phyloP scores from a whole-genome alignment of 2,797 vertebrate genomes.

The Anguilla marmorata region DNA sequence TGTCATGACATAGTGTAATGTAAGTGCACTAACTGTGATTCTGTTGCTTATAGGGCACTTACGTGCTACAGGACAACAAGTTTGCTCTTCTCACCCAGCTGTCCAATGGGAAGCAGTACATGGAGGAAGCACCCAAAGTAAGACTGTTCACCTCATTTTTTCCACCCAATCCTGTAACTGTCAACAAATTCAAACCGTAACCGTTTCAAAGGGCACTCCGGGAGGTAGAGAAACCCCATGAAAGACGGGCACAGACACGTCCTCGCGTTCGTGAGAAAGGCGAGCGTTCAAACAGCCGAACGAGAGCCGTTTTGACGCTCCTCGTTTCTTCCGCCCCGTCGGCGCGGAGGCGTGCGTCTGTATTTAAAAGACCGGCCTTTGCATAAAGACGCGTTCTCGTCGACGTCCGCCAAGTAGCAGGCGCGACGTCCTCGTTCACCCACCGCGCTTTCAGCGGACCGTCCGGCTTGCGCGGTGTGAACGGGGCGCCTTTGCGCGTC shows the following conservation, averaged over 20 bases:
- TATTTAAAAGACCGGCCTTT: background rate
- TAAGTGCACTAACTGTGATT: background rate
- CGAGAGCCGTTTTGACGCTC: background rate
- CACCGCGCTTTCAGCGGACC: no score
- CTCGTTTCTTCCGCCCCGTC: background rate
- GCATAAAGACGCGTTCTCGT: background rate
- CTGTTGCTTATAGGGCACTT: conserved; percentile 73
- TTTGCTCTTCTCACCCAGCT: conserved; percentile 76
- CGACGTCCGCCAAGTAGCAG: background rate
- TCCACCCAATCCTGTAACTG: background rate
- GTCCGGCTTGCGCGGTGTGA: background rate
- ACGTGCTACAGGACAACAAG: conserved; percentile 83
- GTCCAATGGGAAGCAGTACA: conserved; percentile 80
- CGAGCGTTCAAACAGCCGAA: background rate
- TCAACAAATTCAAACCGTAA: background rate
- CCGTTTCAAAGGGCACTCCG: background rate
- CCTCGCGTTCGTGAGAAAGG: background rate
- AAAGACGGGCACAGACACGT: background rate
- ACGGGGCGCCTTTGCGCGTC: background rate
- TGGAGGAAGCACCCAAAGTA: conserved; percentile 86
- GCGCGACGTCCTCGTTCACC: background rate
- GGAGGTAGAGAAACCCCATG: background rate
- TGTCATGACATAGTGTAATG: background rate
- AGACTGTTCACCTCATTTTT: background rate
- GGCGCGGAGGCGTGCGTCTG: background rate